These are phyloP conservation scores for Stenurella melanura DNA, from an alignment of 2,888 invertebrate genomes.

Conservation along the genomic window DNA sequence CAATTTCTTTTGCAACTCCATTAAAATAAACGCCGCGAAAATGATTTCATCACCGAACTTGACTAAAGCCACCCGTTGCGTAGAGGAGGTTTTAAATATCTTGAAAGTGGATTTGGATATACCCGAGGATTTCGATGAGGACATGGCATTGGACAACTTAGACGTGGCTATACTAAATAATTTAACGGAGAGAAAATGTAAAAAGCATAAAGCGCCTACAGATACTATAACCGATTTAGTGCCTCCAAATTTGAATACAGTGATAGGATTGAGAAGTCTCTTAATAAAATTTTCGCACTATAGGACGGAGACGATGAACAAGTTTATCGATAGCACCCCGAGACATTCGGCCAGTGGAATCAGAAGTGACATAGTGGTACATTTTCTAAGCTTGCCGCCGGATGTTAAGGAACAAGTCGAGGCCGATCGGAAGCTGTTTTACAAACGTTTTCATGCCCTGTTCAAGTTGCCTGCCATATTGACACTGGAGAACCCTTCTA, in stretches of 20 bases:
- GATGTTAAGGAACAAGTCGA: constrained; percentile 7
- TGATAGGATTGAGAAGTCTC: constrained; percentile 59
- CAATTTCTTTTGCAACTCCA: constrained; percentile 58
- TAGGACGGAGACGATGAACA: constrained; percentile 7
- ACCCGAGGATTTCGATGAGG: constrained; percentile 55
- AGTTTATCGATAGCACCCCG: background rate
- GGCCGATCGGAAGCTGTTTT: constrained; percentile 50
- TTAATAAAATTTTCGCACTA: constrained; percentile 55
- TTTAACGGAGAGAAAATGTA: constrained; percentile 33
- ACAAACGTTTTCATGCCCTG: constrained; percentile 50
- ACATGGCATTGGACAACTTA: constrained; percentile 55
- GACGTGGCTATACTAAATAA: constrained; percentile 59
- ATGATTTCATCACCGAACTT: constrained; percentile 38
- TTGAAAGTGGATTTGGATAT: constrained; percentile 57
- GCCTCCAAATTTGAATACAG: constrained; percentile 59
- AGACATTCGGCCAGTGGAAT: background rate
- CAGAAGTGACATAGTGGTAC: constrained; percentile 10
- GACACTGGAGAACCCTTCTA: constrained; percentile 46
- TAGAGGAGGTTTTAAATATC: constrained; percentile 51
- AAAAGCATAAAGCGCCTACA: background rate
- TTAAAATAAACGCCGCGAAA: constrained; percentile 34
- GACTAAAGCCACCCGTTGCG: constrained; percentile 48
- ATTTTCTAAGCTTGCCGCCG: background rate
- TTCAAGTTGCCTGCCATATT: constrained; percentile 58
- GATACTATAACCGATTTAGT: constrained; percentile 44